phyloP scores from a whole-genome alignment of 2,797 vertebrate species.

The Acomys russatus region DNA sequence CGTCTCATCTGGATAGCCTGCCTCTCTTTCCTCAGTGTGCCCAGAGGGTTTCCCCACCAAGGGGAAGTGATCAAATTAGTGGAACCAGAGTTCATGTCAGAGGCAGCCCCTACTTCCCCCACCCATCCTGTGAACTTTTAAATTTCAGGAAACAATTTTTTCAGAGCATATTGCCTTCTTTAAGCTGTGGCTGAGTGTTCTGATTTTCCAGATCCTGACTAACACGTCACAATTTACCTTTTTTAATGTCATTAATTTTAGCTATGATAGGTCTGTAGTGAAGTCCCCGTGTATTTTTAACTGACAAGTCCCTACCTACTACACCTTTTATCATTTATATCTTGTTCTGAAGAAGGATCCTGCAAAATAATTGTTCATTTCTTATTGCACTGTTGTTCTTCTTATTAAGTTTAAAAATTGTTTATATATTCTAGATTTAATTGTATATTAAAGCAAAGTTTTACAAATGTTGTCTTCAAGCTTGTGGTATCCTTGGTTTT shows the following conservation, averaged over 20 bases:
- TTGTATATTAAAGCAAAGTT: background rate
- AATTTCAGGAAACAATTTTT: background rate
- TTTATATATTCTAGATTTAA: conserved; percentile 19
- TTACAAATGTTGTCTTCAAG: background rate
- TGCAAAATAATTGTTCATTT: background rate
- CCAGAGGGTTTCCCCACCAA: too few relatives aligned
- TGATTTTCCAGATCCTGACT: background rate
- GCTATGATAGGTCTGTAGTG: background rate
- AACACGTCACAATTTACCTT: background rate
- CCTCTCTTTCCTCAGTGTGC: too few relatives aligned
- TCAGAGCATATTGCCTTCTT: background rate
- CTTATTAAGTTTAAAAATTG: background rate
- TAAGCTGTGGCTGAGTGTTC: background rate
- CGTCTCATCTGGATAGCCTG: too few relatives aligned
- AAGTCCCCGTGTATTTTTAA: background rate
- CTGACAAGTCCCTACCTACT: background rate
- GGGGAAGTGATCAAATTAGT: too few relatives aligned
- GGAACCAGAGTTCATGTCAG: too few relatives aligned
- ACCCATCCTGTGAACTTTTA: background rate
- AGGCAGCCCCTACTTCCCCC: too few relatives aligned
- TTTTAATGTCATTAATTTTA: background rate
- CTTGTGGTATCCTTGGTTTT: background rate
- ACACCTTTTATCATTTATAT: background rate
- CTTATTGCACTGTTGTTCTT: background rate
- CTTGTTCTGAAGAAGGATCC: background rate